Conservation (phyloP, 2,113 vertebrate species). For the Corynorhinus townsendii region DNA sequence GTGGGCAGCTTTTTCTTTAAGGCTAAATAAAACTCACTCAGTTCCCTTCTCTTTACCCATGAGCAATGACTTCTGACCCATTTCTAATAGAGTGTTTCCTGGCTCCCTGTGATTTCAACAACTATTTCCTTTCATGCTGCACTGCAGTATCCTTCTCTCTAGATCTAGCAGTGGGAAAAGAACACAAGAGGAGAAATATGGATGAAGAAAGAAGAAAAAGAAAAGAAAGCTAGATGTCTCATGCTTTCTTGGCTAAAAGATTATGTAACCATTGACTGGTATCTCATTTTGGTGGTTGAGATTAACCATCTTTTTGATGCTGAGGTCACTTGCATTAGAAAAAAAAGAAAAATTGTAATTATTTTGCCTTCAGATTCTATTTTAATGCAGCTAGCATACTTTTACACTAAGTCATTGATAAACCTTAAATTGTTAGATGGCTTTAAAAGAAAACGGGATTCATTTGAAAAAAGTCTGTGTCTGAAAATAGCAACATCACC, state of each 20-base stretch:
- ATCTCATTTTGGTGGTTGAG: background rate
- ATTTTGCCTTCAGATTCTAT: background rate
- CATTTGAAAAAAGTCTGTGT: background rate
- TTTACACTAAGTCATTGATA: background rate
- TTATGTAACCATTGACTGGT: background rate
- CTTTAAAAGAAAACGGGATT: background rate
- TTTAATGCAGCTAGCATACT: background rate
- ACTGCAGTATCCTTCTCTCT: background rate
- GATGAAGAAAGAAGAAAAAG: background rate
- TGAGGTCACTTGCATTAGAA: background rate
- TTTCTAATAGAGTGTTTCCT: background rate
- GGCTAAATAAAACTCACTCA: background rate
- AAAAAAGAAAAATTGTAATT: background rate
- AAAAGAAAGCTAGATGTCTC: background rate
- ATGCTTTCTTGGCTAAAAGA: background rate
- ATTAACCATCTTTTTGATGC: background rate
- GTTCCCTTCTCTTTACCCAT: background rate
- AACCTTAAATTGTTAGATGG: background rate
- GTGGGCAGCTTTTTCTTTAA: background rate
- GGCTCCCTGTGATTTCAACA: background rate
- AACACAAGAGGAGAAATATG: background rate
- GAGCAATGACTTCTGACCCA: background rate
- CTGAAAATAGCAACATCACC: background rate
- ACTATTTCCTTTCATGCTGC: background rate
- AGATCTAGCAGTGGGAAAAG: background rate